phyloP scores from a whole-genome alignment of 1,140 invertebrate genomes.

The Diabrotica virgifera region DNA sequence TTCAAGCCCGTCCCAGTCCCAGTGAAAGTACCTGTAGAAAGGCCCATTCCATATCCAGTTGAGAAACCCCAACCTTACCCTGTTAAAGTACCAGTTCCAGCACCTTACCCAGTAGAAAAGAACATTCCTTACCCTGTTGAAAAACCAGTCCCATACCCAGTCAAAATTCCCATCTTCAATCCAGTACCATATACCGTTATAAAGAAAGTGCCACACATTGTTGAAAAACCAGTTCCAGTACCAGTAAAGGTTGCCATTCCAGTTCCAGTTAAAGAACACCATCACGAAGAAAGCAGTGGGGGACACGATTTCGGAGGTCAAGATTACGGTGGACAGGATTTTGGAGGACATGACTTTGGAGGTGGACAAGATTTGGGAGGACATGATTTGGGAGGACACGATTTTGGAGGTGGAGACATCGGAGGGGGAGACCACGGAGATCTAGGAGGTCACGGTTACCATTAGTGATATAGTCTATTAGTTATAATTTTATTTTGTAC shows the following conservation, averaged over 20 bases:
- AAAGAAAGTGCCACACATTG: conserved; percentile 62
- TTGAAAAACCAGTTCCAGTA: conserved; percentile 56
- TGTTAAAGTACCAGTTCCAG: conserved; percentile 58
- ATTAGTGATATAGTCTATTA: conserved; percentile 39
- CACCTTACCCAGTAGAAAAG: conserved; percentile 57
- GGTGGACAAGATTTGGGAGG: conserved; percentile 18
- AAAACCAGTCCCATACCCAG: conserved; percentile 62
- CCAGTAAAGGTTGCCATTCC: conserved; percentile 67
- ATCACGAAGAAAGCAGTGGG: conserved; percentile 36
- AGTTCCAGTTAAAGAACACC: conserved; percentile 52
- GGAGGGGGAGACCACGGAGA: conserved; percentile 16
- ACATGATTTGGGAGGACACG: conserved; percentile 31
- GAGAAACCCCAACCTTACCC: conserved; percentile 60
- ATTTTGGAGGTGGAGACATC: conserved; percentile 25
- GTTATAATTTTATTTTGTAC: conserved; percentile 46
- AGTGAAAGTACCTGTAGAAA: conserved; percentile 53
- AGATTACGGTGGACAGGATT: conserved; percentile 30
- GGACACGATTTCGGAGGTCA: conserved; percentile 24
- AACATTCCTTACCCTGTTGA: conserved; percentile 59
- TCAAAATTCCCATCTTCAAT: conserved; percentile 61
- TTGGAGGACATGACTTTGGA: conserved; percentile 35
- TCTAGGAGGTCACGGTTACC: conserved; percentile 38
- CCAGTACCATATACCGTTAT: conserved; percentile 63
- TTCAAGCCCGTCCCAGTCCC: conserved; percentile 56
- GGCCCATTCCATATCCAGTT: conserved; percentile 61